Conservation (phyloP, 1,140 invertebrate species). For the Conus betulinus region DNA sequence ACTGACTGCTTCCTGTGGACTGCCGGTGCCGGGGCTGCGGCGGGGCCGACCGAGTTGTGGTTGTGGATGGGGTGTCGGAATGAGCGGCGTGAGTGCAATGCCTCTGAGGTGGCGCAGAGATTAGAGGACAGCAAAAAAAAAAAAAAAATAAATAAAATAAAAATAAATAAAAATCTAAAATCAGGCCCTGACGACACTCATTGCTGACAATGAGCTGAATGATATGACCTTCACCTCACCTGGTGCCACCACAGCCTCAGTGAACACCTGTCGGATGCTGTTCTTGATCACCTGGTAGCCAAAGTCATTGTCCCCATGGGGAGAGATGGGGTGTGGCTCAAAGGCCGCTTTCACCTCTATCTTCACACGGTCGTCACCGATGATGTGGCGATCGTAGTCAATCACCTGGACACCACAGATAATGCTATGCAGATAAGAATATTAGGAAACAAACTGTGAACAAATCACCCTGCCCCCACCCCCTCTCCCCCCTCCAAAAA, state of each 20-base stretch:
- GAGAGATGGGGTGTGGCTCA: slow-evolving; percentile 77
- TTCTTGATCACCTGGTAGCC: slow-evolving; percentile 77
- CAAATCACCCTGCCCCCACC: too few species aligned
- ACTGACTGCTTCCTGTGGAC: too few species aligned
- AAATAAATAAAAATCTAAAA: background rate
- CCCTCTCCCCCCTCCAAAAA: too few species aligned
- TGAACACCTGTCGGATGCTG: slow-evolving; percentile 77
- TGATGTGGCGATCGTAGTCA: slow-evolving; percentile 76
- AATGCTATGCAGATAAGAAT: too few species aligned
- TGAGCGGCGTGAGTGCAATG: too few species aligned
- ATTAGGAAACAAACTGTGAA: too few species aligned
- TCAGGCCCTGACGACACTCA: background rate
- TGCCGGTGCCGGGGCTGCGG: too few species aligned
- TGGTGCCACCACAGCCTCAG: slow-evolving; percentile 76
- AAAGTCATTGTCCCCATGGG: slow-evolving; percentile 74
- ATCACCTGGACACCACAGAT: slow-evolving; percentile 73
- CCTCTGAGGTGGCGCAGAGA: too few species aligned
- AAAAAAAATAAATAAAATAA: too few species aligned
- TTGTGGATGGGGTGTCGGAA: too few species aligned
- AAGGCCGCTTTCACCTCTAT: slow-evolving; percentile 67
- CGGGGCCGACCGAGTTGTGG: too few species aligned
- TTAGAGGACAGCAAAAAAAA: too few species aligned
- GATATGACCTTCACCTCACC: slow-evolving; percentile 61
- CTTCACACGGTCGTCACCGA: slow-evolving; percentile 77
- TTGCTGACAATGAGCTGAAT: background rate